Evolutionary conservation across 2,113 vertebrate species (phyloP).

Genomic region (Megaptera novaeangliae): DNA sequence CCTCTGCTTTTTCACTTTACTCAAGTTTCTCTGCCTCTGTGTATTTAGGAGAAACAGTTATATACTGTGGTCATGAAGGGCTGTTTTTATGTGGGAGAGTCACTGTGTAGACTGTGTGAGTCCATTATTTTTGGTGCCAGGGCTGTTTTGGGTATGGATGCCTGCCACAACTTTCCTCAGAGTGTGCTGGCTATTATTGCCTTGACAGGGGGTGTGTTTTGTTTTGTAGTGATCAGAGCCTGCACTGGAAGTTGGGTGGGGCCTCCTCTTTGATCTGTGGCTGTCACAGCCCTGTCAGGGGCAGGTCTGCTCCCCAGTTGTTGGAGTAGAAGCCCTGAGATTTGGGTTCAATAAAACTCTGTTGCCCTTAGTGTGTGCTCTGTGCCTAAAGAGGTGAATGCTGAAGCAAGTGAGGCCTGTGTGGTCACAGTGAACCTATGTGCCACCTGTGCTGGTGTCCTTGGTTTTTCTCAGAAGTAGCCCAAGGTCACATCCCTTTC

Average conservation of each 20-base stretch:
- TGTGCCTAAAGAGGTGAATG: neutral
- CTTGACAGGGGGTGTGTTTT: neutral
- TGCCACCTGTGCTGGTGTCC: neutral
- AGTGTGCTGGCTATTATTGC: neutral
- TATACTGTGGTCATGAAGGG: neutral
- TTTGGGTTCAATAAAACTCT: neutral
- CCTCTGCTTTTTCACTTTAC: neutral
- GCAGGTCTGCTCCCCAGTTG: neutral
- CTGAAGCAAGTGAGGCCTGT: neutral
- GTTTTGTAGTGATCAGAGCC: neutral
- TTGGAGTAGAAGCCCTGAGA: neutral
- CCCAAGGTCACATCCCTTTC: neutral
- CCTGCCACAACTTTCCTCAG: neutral
- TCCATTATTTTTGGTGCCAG: neutral
- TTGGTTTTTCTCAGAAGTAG: neutral
- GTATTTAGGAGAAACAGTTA: neutral
- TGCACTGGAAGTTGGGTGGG: neutral
- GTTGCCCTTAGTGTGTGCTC: neutral
- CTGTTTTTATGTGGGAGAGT: neutral
- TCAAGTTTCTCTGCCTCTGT: neutral
- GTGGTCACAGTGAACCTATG: neutral
- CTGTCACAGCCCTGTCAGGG: neutral
- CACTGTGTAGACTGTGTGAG: neutral
- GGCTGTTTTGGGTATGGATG: neutral
- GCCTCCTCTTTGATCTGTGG: neutral